phyloP scores from a whole-genome alignment of 1,140 invertebrate species.

The Euura saliciscinereae region DNA sequence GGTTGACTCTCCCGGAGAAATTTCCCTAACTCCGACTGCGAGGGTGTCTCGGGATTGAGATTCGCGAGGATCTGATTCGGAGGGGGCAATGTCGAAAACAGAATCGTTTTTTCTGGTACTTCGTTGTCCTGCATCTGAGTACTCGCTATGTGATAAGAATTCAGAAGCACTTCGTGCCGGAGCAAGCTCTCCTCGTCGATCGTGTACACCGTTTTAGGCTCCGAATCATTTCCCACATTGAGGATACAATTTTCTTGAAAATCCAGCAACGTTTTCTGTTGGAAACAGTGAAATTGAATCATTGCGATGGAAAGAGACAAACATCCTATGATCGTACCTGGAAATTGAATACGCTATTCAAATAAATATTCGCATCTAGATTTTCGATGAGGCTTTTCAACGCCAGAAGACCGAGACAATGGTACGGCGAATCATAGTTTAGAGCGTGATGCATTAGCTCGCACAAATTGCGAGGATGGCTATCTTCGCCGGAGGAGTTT shows the following conservation, averaged over 20 bases:
- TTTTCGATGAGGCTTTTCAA: constrained; percentile 52
- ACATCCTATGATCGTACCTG: constrained; percentile 41
- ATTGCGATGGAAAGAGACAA: too few species aligned
- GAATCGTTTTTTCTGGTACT: constrained; percentile 36
- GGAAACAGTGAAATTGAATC: constrained; percentile 10
- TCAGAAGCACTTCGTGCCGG: constrained; percentile 45
- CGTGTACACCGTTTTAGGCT: constrained; percentile 32
- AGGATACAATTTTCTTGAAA: constrained; percentile 43
- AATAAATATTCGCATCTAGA: constrained; percentile 47
- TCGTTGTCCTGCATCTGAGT: constrained; percentile 25
- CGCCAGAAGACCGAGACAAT: constrained; percentile 48
- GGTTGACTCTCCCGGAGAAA: constrained; percentile 44
- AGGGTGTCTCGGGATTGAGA: background rate
- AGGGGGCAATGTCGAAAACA: constrained; percentile 48
- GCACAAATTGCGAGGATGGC: constrained; percentile 42
- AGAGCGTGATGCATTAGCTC: constrained; percentile 46
- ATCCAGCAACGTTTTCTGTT: constrained; percentile 45
- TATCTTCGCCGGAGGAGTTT: constrained; percentile 34
- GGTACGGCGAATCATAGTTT: constrained; percentile 45
- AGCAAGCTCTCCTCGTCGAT: constrained; percentile 49
- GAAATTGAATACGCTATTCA: constrained; percentile 46
- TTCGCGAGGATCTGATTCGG: constrained; percentile 14
- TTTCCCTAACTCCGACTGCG: constrained; percentile 40
- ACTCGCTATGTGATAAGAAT: constrained; percentile 45
- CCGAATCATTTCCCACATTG: constrained; percentile 22